These are phyloP conservation scores for Furcula furcula DNA, from an alignment of 2,888 invertebrate genomes.

Conservation along the genomic window DNA sequence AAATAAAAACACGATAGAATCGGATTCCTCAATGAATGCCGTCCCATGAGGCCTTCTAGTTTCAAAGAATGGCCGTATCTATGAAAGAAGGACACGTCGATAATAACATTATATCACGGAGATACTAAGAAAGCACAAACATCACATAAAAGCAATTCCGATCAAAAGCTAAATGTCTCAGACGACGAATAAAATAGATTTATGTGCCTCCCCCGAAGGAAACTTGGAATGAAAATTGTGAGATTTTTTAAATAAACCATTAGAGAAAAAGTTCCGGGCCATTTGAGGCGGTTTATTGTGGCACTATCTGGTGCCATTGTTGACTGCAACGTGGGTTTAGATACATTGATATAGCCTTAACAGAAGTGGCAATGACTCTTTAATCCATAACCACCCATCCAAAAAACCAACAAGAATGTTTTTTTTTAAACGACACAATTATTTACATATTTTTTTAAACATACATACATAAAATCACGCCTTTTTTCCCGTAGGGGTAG, in stretches of 20 bases:
- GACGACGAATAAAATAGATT: conserved; percentile 72
- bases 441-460: too few relatives aligned
- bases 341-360: conserved; percentile 24
- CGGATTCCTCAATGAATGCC: conserved; percentile 34
- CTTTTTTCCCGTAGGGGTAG: too few relatives aligned
- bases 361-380: conserved; percentile 18
- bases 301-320: conserved; percentile 71
- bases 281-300: conserved; percentile 77
- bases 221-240: conserved; percentile 75
- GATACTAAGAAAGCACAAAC: conserved; percentile 68
- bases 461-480: too few relatives aligned
- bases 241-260: conserved; percentile 80
- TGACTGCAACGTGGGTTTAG: conserved; percentile 56
- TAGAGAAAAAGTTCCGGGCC: conserved; percentile 78
- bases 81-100: conserved; percentile 52
- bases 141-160: conserved; percentile 76
- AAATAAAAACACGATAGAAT: conserved; percentile 34
- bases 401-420: too few relatives aligned
- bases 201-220: conserved; percentile 64
- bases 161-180: conserved; percentile 74
- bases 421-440: too few relatives aligned
- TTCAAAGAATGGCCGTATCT: conserved; percentile 35
- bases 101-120: conserved; percentile 67
- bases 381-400: too few relatives aligned
- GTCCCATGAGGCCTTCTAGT: conserved; percentile 31